Evolutionary conservation across 2,797 vertebrate species (phyloP).

Genomic region (Spinus olivaceus): DNA sequence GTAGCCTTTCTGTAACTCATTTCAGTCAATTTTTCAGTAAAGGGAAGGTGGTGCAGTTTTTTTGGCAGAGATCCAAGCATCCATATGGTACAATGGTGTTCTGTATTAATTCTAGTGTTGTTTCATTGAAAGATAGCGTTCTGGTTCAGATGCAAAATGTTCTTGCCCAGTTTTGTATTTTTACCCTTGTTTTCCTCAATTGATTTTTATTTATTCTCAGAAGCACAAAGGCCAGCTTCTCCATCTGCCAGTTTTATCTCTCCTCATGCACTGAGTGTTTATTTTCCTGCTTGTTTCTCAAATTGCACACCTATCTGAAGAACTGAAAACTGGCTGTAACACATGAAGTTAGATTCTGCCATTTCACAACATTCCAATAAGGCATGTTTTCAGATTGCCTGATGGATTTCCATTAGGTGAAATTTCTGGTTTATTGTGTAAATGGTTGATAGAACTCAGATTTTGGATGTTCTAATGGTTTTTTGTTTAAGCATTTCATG

Average conservation of each 20-base stretch:
- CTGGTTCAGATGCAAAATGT: neutral
- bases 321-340: neutral
- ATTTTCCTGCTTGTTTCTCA: neutral
- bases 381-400: neutral
- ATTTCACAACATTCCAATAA: neutral
- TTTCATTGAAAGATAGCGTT: slow-evolving; percentile 9
- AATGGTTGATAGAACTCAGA: neutral
- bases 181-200: slow-evolving; percentile 14
- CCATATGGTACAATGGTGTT: neutral
- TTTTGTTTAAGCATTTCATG: neutral
- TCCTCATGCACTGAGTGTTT: neutral
- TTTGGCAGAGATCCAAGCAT: neutral
- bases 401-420: neutral
- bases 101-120: slow-evolving; percentile 1
- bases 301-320: neutral
- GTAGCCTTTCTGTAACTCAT: neutral
- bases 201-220: slow-evolving; percentile 35
- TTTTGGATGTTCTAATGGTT: neutral
- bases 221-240: neutral
- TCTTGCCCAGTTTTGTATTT: neutral
- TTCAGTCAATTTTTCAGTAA: neutral
- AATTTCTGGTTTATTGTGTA: neutral
- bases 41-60: neutral
- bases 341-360: neutral
- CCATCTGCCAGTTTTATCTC: slow-evolving; percentile 4